phyloP scores from a whole-genome alignment of 2,888 invertebrate species.

The Cremastinae sp. region DNA sequence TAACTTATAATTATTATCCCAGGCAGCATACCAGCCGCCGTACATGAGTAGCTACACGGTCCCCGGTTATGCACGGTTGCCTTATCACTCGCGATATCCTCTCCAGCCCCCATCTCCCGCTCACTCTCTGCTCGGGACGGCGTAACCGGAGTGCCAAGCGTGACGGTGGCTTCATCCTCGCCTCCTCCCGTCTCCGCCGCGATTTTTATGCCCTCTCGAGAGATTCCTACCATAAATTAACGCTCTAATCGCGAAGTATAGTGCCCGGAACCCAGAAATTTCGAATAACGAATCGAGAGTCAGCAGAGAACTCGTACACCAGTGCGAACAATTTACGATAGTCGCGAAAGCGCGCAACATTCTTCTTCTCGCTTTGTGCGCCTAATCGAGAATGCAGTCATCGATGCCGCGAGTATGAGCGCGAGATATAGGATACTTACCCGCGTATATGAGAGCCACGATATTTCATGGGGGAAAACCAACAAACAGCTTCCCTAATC shows the following conservation, averaged over 20 bases:
- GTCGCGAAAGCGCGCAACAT: conserved; percentile 49
- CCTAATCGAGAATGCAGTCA: conserved; percentile 63
- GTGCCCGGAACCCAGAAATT: no score
- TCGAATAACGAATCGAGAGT: conserved; percentile 19
- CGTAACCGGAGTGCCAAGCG: conserved; percentile 26
- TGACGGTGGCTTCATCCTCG: conserved; percentile 1
- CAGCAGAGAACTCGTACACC: no score
- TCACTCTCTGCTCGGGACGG: conserved; percentile 25
- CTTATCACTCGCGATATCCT: conserved; percentile 51
- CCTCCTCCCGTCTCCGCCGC: no score
- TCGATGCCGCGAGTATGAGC: conserved; percentile 46
- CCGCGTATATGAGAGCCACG: conserved; percentile 58
- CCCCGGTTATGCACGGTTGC: conserved; percentile 53
- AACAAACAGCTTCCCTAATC: conserved; percentile 68
- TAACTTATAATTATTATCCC: conserved; percentile 77
- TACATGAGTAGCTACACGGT: conserved; percentile 29
- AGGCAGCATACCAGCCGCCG: conserved; percentile 49
- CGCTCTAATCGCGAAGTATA: no score
- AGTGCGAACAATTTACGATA: conserved; percentile 27
- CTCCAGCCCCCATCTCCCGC: conserved; percentile 5
- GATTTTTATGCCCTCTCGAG: no score
- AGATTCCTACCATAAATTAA: no score
- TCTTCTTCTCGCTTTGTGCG: conserved; percentile 55
- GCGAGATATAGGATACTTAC: conserved; percentile 43
- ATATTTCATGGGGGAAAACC: conserved; percentile 63